Percentiles rank a stretch among this genome's conserved stretches.
Evolutionary conservation across 2,888 invertebrate genomes (phyloP).

Genomic region (Epinotia ramella): DNA sequence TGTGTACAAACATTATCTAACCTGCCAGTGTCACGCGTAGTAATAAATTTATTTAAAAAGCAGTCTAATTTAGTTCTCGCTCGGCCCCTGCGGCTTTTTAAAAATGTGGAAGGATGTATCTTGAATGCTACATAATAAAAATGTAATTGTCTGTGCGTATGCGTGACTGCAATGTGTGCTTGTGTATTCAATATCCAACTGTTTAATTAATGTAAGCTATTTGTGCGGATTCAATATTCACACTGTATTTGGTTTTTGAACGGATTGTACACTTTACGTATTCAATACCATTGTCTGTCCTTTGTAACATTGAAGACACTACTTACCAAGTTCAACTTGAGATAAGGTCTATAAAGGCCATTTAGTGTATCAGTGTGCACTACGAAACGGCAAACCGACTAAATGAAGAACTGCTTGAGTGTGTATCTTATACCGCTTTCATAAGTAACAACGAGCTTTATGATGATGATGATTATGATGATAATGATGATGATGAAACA

Average conservation of each 20-base stretch:
- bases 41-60: slow-evolving; percentile 53
- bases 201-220: slow-evolving; percentile 56
- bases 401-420: not conserved
- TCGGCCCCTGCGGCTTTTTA: slow-evolving; percentile 52
- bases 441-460: not conserved
- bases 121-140: slow-evolving; percentile 41
- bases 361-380: not conserved
- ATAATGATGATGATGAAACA: too few relatives aligned
- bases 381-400: not conserved
- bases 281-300: not conserved
- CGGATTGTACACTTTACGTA: not conserved
- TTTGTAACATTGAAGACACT: not conserved
- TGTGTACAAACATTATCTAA: slow-evolving; percentile 47
- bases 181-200: slow-evolving; percentile 67
- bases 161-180: slow-evolving; percentile 61
- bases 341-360: not conserved
- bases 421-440: not conserved
- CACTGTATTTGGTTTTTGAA: slow-evolving; percentile 9
- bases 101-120: slow-evolving; percentile 48
- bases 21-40: slow-evolving; percentile 62
- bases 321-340: not conserved
- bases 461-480: too few relatives aligned
- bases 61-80: slow-evolving; percentile 55
- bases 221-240: slow-evolving; percentile 55
- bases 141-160: slow-evolving; percentile 54